Conservation (phyloP, 2,888 invertebrate species). For the Laothoe populi region DNA sequence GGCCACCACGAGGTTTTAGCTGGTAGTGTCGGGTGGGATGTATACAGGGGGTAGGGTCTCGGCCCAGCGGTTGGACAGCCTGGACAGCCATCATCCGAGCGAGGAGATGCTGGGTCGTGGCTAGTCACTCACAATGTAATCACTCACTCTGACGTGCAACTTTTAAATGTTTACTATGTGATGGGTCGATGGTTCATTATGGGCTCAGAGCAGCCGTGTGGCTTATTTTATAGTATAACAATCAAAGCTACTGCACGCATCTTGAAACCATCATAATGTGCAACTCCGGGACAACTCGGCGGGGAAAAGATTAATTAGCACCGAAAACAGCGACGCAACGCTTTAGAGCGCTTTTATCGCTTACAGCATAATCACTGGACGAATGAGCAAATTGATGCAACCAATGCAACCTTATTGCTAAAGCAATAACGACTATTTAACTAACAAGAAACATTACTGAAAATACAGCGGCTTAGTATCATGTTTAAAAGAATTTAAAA, state of each 20-base stretch:
- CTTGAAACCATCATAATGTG: background rate
- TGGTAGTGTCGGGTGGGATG: no score
- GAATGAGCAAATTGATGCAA: constrained; percentile 31
- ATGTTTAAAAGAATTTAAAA: constrained; percentile 49
- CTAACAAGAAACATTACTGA: background rate
- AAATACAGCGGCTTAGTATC: constrained; percentile 40
- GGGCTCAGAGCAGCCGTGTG: no score
- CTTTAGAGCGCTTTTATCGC: constrained; percentile 59
- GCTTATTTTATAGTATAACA: no score
- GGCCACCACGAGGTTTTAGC: no score
- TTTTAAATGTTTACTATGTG: no score
- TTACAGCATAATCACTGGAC: constrained; percentile 52
- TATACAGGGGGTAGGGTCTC: no score
- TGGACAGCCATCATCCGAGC: no score
- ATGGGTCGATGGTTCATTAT: no score
- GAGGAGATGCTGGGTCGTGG: no score
- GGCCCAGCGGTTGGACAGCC: no score
- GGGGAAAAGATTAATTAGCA: constrained; percentile 80
- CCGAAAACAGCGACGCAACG: constrained; percentile 71
- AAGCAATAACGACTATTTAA: constrained; percentile 31
- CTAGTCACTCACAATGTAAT: no score
- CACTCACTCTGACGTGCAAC: no score
- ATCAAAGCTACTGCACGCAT: background rate
- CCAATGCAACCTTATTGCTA: constrained; percentile 37
- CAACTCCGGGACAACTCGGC: constrained; percentile 43